Percentiles rank a stretch among this genome's conserved stretches.
These are phyloP conservation scores for Andrena chrysosceles DNA, from an alignment of 2,888 invertebrate genomes.

Conservation along the genomic window DNA sequence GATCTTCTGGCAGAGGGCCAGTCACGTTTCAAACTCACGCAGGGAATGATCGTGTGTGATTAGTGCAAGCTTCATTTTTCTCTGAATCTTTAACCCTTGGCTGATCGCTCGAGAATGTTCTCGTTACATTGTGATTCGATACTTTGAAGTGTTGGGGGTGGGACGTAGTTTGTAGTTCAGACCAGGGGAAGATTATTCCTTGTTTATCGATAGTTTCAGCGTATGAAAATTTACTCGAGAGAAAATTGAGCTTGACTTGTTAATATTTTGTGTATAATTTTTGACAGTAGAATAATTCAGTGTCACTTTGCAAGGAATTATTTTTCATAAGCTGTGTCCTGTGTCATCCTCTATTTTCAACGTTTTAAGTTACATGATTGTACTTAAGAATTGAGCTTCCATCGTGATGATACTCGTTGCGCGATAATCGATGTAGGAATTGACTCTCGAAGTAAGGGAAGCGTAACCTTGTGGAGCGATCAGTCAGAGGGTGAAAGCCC, in stretches of 20 bases:
- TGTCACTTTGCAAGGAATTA: too few species aligned
- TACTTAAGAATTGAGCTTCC: too few species aligned
- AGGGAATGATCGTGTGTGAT: slow-evolving; percentile 68
- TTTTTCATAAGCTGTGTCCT: too few species aligned
- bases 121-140: neutral
- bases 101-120: neutral
- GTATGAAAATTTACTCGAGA: neutral
- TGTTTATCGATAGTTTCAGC: neutral
- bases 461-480: neutral
- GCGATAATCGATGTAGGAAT: slow-evolving; percentile 1
- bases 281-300: too few species aligned
- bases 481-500: slow-evolving; percentile 11
- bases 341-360: too few species aligned
- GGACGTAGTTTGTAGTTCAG: neutral
- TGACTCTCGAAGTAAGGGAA: neutral
- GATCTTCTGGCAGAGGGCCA: slow-evolving; percentile 70
- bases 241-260: too few species aligned
- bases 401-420: too few species aligned
- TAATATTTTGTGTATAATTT: too few species aligned
- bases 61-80: slow-evolving; percentile 1
- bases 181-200: neutral
- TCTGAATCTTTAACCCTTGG: slow-evolving; percentile 8
- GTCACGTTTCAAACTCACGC: slow-evolving; percentile 73
- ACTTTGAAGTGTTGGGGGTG: slow-evolving; percentile 1
- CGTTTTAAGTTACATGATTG: too few species aligned